A percentile compares a stretch with the other conserved stretches of the same genome.
Conservation (phyloP, 2,888 invertebrate species). For the Coelinius sp. region DNA sequence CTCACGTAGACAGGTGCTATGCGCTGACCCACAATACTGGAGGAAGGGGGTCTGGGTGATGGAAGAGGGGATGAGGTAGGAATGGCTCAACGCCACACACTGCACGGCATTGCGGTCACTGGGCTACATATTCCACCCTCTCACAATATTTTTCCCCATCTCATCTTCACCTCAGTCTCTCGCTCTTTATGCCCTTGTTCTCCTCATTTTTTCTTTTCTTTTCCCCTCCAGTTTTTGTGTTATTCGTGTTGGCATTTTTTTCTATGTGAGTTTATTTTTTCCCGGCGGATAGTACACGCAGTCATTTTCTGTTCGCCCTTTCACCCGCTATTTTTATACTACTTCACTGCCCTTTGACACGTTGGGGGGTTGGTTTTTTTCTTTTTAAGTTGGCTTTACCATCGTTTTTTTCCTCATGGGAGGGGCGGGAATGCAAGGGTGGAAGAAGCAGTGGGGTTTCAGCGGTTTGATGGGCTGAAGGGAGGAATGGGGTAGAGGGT, state of each 20-base stretch:
- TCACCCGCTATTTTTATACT: conserved; percentile 28
- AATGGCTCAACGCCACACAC: conserved; percentile 27
- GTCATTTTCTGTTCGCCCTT: conserved; percentile 16
- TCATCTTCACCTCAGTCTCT: neutral
- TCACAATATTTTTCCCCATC: neutral
- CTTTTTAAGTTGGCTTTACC: conserved; percentile 38
- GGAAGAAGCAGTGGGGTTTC: neutral
- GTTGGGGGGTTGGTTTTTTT: conserved; percentile 22
- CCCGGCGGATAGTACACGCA: conserved; percentile 4
- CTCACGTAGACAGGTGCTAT: conserved; percentile 34
- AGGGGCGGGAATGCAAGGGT: neutral
- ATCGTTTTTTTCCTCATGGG: conserved; percentile 20
- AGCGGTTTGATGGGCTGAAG: neutral
- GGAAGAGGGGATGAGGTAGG: too few species aligned
- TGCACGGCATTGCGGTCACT: conserved; percentile 48
- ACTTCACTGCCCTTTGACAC: conserved; percentile 20
- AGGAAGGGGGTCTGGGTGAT: too few species aligned
- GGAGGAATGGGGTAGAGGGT: neutral
- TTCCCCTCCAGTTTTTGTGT: neutral
- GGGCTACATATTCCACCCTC: conserved; percentile 40
- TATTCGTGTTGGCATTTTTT: conserved; percentile 11
- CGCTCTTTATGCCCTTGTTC: conserved; percentile 11
- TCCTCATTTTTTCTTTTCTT: neutral
- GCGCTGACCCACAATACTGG: conserved; percentile 21
- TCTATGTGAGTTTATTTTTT: conserved; percentile 29